Evolutionary conservation across 2,797 vertebrate species (phyloP).

Genomic region (Odontamblyopus rebecca): DNA sequence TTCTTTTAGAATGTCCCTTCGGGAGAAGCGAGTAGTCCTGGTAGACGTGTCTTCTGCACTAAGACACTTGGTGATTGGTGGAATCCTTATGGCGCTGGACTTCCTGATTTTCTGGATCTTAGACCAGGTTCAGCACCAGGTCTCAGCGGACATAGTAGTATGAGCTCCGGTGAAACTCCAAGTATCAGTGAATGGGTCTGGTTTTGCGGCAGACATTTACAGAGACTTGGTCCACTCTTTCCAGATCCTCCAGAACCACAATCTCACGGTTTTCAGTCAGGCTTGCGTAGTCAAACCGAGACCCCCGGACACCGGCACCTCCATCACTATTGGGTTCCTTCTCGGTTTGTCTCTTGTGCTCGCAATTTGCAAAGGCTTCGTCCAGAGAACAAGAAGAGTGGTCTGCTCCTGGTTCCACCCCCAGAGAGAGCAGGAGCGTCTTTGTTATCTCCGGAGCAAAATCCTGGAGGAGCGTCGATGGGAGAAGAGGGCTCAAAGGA

Average conservation of each 20-base stretch:
- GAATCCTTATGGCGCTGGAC: conserved; percentile 80
- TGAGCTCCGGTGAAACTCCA: conserved; percentile 72
- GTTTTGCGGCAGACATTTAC: conserved; percentile 7
- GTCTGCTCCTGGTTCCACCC: conserved; percentile 1
- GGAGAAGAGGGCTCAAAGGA: neutral
- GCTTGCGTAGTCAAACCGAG: neutral
- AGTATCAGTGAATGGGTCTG: neutral
- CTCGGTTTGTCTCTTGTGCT: neutral
- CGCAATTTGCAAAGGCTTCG: neutral
- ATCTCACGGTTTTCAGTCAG: conserved; percentile 1
- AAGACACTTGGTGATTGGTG: conserved; percentile 67
- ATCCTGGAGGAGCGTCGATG: neutral
- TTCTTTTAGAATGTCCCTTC: conserved; percentile 60
- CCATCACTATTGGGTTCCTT: neutral
- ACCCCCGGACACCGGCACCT: neutral
- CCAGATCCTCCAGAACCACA: neutral
- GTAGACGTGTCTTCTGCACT: conserved; percentile 62
- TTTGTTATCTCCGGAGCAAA: neutral
- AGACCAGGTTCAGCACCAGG: conserved; percentile 80
- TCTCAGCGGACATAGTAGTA: conserved; percentile 78
- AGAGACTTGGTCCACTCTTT: conserved; percentile 5
- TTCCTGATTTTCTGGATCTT: conserved; percentile 88
- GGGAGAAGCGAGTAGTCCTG: conserved; percentile 59
- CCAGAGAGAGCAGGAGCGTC: neutral
- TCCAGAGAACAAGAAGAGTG: conserved; percentile 1